phyloP scores from a whole-genome alignment of 2,888 invertebrate species.

The Argyra leucocephala region DNA sequence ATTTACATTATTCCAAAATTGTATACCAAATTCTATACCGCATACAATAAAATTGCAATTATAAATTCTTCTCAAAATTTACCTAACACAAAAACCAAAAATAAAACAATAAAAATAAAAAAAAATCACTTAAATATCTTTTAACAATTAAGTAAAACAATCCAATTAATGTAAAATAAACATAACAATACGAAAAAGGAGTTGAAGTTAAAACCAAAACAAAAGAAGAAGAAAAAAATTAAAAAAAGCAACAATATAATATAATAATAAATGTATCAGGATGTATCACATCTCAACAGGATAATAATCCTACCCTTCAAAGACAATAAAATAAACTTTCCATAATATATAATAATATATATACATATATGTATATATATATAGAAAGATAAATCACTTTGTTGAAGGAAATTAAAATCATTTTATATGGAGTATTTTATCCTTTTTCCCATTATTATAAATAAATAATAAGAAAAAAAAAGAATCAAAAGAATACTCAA shows the following conservation, averaged over 20 bases:
- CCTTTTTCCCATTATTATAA: neutral
- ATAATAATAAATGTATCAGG: neutral
- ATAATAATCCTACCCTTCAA: neutral
- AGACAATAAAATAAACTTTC: too few species aligned
- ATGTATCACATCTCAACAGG: conserved; percentile 1
- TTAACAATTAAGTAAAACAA: neutral
- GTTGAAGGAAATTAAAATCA: neutral
- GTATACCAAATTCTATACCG: too few species aligned
- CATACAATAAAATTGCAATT: too few species aligned
- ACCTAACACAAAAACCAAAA: too few species aligned
- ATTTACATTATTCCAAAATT: too few species aligned
- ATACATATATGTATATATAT: neutral
- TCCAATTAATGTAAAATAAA: neutral
- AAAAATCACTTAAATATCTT: neutral
- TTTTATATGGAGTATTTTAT: neutral
- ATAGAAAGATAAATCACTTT: neutral
- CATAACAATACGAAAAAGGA: neutral
- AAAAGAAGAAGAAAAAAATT: neutral
- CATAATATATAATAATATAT: neutral
- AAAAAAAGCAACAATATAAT: neutral
- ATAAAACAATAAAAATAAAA: too few species aligned
- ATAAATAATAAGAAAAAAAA: neutral
- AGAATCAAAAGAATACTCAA: neutral
- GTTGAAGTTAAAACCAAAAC: too few species aligned
- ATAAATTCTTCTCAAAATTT: too few species aligned